Evolutionary conservation across 2,797 vertebrate genomes (phyloP).

Genomic region (Lagodon rhomboides): DNA sequence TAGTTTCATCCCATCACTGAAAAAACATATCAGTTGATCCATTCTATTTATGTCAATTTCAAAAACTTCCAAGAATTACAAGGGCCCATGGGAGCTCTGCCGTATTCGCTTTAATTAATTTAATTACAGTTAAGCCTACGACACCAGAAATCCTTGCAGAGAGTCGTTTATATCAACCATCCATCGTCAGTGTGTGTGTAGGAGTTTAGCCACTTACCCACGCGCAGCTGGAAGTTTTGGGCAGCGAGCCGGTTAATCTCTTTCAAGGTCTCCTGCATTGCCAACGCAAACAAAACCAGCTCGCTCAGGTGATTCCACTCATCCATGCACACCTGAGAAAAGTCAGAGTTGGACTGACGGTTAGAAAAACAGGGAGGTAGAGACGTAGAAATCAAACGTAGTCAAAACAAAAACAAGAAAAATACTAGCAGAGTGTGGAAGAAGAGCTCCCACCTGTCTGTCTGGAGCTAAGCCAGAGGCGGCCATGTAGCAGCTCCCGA

Average conservation of each 20-base stretch:
- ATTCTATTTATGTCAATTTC: too few species aligned
- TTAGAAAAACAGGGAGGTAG: neutral
- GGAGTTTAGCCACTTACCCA: conserved; percentile 72
- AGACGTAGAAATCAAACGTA: neutral
- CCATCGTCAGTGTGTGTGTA: conserved; percentile 8
- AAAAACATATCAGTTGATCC: too few species aligned
- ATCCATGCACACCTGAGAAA: conserved; percentile 60
- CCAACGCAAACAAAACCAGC: conserved; percentile 86
- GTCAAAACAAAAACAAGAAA: neutral
- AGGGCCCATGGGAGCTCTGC: too few species aligned
- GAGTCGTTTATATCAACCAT: neutral
- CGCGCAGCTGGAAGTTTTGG: conserved; percentile 86
- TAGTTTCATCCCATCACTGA: too few species aligned
- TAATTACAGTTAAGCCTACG: neutral
- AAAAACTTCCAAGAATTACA: too few species aligned
- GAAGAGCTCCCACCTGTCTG: conserved; percentile 66
- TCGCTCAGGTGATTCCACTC: conserved; percentile 87
- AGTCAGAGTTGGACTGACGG: neutral
- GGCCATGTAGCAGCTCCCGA: conserved; percentile 88
- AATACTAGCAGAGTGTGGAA: neutral
- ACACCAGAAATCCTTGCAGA: neutral
- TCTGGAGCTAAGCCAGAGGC: conserved; percentile 86
- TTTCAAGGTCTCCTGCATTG: conserved; percentile 86
- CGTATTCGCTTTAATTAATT: too few species aligned
- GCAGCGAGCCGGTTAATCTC: conserved; percentile 80